A percentile compares a stretch with the other conserved stretches of the same genome.
Conservation (phyloP, 92 coral and sea anemone species). For the Parazoanthus darwini region DNA sequence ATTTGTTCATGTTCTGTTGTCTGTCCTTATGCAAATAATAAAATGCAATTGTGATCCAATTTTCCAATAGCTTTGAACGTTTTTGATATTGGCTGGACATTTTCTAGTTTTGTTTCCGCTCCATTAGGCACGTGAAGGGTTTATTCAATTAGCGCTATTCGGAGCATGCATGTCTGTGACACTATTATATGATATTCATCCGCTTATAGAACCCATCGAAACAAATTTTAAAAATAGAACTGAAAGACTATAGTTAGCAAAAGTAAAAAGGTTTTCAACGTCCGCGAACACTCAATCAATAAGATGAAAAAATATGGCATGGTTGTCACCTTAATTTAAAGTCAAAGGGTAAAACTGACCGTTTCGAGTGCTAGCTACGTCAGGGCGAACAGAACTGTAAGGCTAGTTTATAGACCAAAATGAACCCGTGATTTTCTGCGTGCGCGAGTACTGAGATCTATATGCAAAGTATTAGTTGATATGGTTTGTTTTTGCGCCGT, state of each 20-base stretch:
- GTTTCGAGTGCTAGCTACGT: too few relatives aligned
- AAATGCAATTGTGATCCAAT: neutral
- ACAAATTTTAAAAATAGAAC: neutral
- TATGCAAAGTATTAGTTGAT: too few relatives aligned
- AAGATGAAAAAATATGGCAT: too few relatives aligned
- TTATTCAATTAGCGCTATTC: neutral
- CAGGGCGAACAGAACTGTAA: too few relatives aligned
- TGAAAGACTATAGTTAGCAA: neutral
- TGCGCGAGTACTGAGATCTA: too few relatives aligned
- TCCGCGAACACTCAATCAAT: too few relatives aligned
- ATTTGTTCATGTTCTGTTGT: neutral
- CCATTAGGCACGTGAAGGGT: conserved; percentile 13
- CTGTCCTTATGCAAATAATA: neutral
- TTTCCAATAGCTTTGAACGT: neutral
- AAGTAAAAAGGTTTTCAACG: too few relatives aligned
- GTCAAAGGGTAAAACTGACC: too few relatives aligned
- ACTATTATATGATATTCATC: neutral
- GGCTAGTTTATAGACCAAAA: too few relatives aligned
- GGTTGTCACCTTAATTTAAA: too few relatives aligned
- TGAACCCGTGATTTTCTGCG: too few relatives aligned
- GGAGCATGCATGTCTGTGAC: neutral
- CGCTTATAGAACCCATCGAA: neutral
- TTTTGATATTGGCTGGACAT: conserved; percentile 5
- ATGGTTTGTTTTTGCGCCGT: too few relatives aligned
- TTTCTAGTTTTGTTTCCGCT: conserved; percentile 1